phyloP scores from a whole-genome alignment of 2,113 vertebrate species.

The Mustelus asterias region DNA sequence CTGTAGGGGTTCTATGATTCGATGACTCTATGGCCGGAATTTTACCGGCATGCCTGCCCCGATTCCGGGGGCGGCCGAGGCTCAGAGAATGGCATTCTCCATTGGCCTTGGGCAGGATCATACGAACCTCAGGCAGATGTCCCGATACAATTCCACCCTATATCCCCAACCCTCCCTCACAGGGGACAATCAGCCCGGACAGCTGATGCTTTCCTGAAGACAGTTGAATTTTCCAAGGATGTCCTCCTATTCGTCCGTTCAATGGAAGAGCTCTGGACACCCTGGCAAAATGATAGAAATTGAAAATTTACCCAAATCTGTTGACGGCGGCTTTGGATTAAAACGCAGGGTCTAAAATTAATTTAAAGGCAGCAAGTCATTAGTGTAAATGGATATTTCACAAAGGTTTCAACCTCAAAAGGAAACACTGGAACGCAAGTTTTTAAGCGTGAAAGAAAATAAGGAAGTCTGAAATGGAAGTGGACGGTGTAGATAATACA shows the following conservation, averaged over 20 bases:
- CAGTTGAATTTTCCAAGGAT: neutral
- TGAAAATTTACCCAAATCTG: neutral
- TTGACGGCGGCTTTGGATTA: neutral
- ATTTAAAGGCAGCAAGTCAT: neutral
- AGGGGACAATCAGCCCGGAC: neutral
- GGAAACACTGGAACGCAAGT: neutral
- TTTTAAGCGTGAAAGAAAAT: neutral
- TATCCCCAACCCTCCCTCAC: too few species aligned
- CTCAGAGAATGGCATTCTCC: too few species aligned
- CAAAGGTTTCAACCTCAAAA: neutral
- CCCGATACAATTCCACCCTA: neutral
- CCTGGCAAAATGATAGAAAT: neutral
- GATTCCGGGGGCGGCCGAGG: too few species aligned
- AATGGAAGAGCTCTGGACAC: neutral
- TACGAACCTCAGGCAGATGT: too few species aligned
- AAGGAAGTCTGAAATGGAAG: neutral
- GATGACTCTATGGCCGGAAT: too few species aligned
- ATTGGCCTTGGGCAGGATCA: too few species aligned
- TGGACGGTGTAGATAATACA: neutral
- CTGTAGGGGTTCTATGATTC: too few species aligned
- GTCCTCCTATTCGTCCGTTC: neutral
- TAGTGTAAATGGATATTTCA: neutral
- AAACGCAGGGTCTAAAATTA: neutral
- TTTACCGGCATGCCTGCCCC: too few species aligned
- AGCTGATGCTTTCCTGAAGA: neutral